Conservation (phyloP, 2,113 vertebrate genomes). For the Chinchilla lanigera region DNA sequence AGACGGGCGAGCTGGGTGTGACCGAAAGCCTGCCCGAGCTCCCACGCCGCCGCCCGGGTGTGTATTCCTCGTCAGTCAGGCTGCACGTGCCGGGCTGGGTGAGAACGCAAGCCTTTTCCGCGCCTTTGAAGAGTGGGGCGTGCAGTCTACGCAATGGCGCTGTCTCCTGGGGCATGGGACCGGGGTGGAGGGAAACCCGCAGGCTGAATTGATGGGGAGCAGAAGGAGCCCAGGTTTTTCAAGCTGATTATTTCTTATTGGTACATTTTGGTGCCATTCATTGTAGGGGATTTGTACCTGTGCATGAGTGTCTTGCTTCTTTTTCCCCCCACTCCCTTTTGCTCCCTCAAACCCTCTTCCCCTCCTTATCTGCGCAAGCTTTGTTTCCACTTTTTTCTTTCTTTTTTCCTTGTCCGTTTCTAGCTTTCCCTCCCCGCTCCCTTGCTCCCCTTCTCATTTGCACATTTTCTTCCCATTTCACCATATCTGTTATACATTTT, state of each 20-base stretch:
- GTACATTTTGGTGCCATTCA: neutral
- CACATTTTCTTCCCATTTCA: neutral
- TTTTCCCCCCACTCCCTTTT: neutral
- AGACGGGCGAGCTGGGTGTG: neutral
- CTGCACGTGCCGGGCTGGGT: too few relatives aligned
- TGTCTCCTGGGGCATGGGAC: neutral
- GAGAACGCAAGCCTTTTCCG: neutral
- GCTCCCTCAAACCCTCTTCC: neutral
- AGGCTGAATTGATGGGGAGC: neutral
- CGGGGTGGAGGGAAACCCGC: neutral
- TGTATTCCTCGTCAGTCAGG: neutral
- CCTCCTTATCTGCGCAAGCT: neutral
- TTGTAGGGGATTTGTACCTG: neutral
- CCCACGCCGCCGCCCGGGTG: neutral
- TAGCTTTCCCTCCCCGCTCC: neutral
- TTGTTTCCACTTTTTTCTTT: neutral
- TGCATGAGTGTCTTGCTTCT: neutral
- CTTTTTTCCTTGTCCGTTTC: neutral
- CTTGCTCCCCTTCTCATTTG: neutral
- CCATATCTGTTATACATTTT: neutral
- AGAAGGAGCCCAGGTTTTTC: neutral
- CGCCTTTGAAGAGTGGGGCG: neutral
- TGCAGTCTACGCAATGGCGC: neutral
- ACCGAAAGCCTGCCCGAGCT: neutral
- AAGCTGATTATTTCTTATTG: neutral